These are phyloP conservation scores for Drosophila azteca DNA, from an alignment of 1,140 invertebrate genomes.

Conservation along the genomic window DNA sequence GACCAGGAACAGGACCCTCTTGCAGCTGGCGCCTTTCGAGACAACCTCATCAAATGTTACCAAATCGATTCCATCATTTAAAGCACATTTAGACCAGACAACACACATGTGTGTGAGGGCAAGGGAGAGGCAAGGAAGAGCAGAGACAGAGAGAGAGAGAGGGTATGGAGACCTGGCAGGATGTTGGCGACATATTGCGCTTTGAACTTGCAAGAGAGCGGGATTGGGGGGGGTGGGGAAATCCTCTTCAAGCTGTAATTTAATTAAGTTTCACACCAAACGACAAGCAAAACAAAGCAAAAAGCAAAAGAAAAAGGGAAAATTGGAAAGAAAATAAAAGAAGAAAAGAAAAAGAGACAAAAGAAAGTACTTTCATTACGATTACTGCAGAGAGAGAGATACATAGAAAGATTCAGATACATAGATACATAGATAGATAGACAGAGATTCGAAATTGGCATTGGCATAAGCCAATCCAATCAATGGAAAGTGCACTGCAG, in stretches of 20 bases:
- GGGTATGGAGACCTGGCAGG: conserved; percentile 9
- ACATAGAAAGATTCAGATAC: no score
- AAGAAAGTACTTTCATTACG: conserved; percentile 8
- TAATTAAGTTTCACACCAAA: conserved; percentile 52
- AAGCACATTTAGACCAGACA: conserved; percentile 53
- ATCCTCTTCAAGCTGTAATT: conserved; percentile 37
- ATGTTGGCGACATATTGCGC: conserved; percentile 52
- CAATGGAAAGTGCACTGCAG: conserved; percentile 4
- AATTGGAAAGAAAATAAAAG: not conserved
- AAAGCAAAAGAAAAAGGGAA: not conserved
- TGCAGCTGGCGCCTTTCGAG: conserved; percentile 37
- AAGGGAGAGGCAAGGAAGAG: not conserved
- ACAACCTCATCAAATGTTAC: conserved; percentile 60
- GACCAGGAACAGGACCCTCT: conserved; percentile 1
- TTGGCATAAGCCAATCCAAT: conserved; percentile 29
- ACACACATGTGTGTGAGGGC: conserved; percentile 16
- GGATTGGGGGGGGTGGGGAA: conserved; percentile 1
- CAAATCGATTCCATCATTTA: conserved; percentile 64
- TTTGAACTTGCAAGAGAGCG: conserved; percentile 40
- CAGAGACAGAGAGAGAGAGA: conserved; percentile 13
- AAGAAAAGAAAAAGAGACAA: not conserved
- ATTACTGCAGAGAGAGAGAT: not conserved
- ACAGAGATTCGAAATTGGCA: conserved; percentile 20
- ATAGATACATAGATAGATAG: no score
- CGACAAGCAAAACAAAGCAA: conserved; percentile 33